Percentiles rank a stretch among this genome's conserved stretches.
These are phyloP conservation scores for Thecophora atra DNA, from an alignment of 2,888 invertebrate genomes.

Conservation along the genomic window DNA sequence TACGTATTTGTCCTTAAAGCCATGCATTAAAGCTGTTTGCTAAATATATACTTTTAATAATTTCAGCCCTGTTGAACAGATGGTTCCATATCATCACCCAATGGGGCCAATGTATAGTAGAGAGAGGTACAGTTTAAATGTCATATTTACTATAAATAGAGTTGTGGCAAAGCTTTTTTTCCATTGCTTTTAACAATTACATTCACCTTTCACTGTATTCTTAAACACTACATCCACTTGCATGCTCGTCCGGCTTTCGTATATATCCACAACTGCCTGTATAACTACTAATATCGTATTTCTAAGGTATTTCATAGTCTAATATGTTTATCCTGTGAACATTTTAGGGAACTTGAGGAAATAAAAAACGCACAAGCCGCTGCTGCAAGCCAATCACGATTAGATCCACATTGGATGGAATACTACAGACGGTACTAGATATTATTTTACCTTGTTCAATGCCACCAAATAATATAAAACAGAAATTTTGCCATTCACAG, in stretches of 20 bases:
- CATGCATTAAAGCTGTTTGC: conserved; percentile 34
- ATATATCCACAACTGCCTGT: background rate
- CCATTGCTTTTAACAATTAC: conserved; percentile 25
- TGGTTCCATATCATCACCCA: conserved; percentile 68
- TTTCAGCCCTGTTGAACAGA: conserved; percentile 68
- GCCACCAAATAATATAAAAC: conserved; percentile 10
- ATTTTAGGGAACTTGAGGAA: conserved; percentile 80
- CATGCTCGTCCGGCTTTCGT: conserved; percentile 19
- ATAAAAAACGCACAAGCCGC: conserved; percentile 75
- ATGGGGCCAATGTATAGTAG: conserved; percentile 68
- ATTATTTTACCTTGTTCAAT: conserved; percentile 13
- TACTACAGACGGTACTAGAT: conserved; percentile 74
- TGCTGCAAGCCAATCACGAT: conserved; percentile 72
- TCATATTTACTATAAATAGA: conserved; percentile 42
- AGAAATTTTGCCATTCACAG: conserved; percentile 57
- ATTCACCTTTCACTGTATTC: conserved; percentile 11
- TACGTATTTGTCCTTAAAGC: conserved; percentile 15
- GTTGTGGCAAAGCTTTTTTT: background rate
- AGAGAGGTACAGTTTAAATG: conserved; percentile 65
- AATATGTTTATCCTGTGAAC: conserved; percentile 12
- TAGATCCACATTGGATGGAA: conserved; percentile 88
- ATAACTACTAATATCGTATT: background rate
- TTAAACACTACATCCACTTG: conserved; percentile 14
- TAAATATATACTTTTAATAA: conserved; percentile 50
- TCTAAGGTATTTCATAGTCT: background rate